These are phyloP conservation scores for Oscarella lobularis DNA, from an alignment of 37 sponge, comb jelly and placozoan species.

Conservation along the genomic window DNA sequence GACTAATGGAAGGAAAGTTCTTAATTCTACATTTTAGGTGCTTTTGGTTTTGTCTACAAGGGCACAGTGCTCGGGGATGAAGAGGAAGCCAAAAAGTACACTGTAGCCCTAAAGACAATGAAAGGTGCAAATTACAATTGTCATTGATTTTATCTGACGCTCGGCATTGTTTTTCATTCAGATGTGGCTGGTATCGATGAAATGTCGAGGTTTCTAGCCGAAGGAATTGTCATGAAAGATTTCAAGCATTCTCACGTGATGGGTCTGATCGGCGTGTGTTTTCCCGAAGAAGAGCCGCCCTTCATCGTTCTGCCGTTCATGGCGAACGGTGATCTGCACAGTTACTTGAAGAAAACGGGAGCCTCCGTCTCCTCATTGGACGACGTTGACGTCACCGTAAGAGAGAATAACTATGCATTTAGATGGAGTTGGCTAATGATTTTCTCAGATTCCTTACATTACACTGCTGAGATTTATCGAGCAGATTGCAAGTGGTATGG, in stretches of 20 bases:
- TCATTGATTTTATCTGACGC: conserved; percentile 54
- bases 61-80: not conserved
- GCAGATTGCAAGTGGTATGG: not conserved
- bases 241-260: conserved; percentile 20
- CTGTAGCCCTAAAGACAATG: not conserved
- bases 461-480: not conserved
- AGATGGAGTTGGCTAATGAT: not conserved
- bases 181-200: not conserved
- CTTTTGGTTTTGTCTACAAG: not conserved
- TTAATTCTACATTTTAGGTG: not conserved
- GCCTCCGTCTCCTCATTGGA: not conserved
- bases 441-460: no score
- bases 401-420: not conserved
- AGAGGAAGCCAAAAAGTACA: not conserved
- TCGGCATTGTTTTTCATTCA: conserved; percentile 19
- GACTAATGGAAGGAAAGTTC: not conserved
- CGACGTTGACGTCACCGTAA: not conserved
- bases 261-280: conserved; percentile 24
- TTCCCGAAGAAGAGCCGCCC: conserved; percentile 13
- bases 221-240: conserved; percentile 26
- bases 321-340: conserved; percentile 28
- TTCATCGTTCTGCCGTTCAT: conserved; percentile 31
- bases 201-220: conserved; percentile 10
- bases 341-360: conserved; percentile 13
- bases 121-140: conserved; percentile 41